A percentile compares a stretch with the other conserved stretches of the same genome.
phyloP scores from a whole-genome alignment of 2,888 invertebrate species.

The Chymomyza caudatula region DNA sequence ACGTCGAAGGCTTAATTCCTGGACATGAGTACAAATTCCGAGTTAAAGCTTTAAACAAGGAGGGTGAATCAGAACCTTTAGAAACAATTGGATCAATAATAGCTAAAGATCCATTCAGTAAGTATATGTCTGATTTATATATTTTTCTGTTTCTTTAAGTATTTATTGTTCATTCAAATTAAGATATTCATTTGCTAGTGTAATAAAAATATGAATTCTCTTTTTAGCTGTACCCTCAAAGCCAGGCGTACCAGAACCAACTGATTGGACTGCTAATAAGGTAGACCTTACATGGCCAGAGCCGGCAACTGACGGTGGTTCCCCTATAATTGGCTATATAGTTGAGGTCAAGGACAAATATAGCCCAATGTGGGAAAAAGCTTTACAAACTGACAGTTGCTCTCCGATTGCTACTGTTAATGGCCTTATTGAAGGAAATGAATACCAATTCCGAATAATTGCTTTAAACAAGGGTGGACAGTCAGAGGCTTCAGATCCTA shows the following conservation, averaged over 20 bases:
- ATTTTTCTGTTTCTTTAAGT: not conserved
- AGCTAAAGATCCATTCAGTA: conserved; percentile 96
- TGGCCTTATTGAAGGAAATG: conserved; percentile 95
- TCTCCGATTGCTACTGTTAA: conserved; percentile 89
- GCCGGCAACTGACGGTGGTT: conserved; percentile 93
- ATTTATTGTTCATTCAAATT: not conserved
- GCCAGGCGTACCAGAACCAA: conserved; percentile 93
- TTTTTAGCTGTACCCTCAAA: conserved; percentile 88
- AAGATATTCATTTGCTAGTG: not conserved
- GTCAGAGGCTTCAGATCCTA: conserved; percentile 93
- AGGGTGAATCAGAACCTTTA: conserved; percentile 97
- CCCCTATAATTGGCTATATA: conserved; percentile 95
- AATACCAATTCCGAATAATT: conserved; percentile 97
- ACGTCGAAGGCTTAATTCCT: conserved; percentile 92
- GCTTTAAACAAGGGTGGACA: conserved; percentile 97
- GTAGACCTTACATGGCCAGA: conserved; percentile 94
- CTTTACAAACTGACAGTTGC: conserved; percentile 88
- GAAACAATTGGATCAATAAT: conserved; percentile 93
- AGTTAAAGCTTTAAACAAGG: conserved; percentile 95
- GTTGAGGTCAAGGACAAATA: conserved; percentile 96
- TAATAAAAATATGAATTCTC: conserved; percentile 11
- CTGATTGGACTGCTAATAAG: conserved; percentile 95
- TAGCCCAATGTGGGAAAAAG: conserved; percentile 95
- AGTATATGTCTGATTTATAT: conserved; percentile 74
- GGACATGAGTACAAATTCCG: conserved; percentile 97